These are phyloP conservation scores for Pseudolaguvia tuberculata DNA, from an alignment of 2,113 vertebrate species.

Conservation along the genomic window DNA sequence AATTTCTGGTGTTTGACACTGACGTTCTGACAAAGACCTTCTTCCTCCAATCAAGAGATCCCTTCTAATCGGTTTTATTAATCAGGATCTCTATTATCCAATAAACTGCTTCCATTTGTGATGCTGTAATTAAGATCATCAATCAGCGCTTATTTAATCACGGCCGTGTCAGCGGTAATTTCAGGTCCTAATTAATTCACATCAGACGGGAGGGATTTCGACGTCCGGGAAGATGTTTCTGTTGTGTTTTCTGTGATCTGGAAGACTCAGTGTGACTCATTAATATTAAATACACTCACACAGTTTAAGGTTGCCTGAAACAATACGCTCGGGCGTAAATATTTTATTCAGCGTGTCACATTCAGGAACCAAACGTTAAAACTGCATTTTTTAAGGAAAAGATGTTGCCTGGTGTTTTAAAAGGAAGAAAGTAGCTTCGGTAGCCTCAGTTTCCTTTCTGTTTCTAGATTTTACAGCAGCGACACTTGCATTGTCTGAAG, in stretches of 20 bases:
- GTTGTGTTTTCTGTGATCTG: background rate
- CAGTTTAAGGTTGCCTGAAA: background rate
- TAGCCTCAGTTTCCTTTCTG: no score
- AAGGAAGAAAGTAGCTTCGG: no score
- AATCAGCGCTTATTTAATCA: slow-evolving; percentile 58
- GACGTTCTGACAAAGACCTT: no score
- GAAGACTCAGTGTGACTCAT: background rate
- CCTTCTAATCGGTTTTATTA: slow-evolving; percentile 59
- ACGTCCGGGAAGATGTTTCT: slow-evolving; percentile 19
- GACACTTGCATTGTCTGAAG: no score
- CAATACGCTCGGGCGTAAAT: background rate
- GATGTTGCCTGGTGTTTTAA: background rate
- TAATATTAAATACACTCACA: background rate
- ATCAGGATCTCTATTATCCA: slow-evolving; percentile 63
- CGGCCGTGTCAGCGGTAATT: background rate
- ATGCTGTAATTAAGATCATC: slow-evolving; percentile 62
- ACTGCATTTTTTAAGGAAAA: background rate
- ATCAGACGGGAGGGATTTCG: slow-evolving; percentile 39
- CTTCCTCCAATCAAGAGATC: slow-evolving; percentile 42
- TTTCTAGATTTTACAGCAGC: no score
- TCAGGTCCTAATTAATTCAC: slow-evolving; percentile 22
- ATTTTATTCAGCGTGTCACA: background rate
- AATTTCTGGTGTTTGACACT: background rate
- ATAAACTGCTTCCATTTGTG: slow-evolving; percentile 53
- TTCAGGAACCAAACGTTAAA: background rate